These are phyloP conservation scores for Protonemura montana DNA, from an alignment of 2,888 invertebrate species.

Conservation along the genomic window DNA sequence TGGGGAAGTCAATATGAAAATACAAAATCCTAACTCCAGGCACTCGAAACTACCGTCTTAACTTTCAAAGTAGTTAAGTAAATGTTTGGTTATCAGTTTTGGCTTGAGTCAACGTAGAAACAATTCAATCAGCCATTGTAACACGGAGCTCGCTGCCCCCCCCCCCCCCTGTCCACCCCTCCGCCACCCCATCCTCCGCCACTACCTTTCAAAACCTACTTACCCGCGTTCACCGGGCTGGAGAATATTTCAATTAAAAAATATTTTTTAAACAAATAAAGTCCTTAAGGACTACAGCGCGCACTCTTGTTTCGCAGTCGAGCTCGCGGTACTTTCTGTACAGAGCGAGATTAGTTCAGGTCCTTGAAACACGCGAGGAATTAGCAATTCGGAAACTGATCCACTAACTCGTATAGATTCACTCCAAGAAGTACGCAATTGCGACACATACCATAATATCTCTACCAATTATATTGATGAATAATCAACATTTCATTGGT, in stretches of 20 bases:
- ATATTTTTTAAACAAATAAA: no score
- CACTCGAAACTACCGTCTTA: background rate
- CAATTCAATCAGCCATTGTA: conserved; percentile 16
- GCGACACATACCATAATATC: background rate
- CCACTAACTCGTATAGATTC: background rate
- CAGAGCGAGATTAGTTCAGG: background rate
- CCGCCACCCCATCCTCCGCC: no score
- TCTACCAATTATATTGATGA: conserved; percentile 27
- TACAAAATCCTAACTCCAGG: background rate
- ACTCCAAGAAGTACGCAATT: background rate
- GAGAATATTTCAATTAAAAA: no score
- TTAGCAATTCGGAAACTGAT: background rate
- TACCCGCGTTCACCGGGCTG: no score
- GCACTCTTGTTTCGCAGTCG: background rate
- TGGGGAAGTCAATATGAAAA: conserved; percentile 14
- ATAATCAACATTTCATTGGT: conserved; percentile 38
- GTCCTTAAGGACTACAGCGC: no score
- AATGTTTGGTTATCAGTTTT: conserved; percentile 27
- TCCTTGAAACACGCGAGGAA: background rate
- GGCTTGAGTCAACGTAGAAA: background rate
- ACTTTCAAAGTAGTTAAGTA: conserved; percentile 28
- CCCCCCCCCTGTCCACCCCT: no score
- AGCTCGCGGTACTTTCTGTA: background rate
- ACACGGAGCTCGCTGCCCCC: background rate
- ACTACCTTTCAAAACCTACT: no score